These are phyloP conservation scores for Formica selysi DNA, from an alignment of 1,140 invertebrate genomes.

Conservation along the genomic window DNA sequence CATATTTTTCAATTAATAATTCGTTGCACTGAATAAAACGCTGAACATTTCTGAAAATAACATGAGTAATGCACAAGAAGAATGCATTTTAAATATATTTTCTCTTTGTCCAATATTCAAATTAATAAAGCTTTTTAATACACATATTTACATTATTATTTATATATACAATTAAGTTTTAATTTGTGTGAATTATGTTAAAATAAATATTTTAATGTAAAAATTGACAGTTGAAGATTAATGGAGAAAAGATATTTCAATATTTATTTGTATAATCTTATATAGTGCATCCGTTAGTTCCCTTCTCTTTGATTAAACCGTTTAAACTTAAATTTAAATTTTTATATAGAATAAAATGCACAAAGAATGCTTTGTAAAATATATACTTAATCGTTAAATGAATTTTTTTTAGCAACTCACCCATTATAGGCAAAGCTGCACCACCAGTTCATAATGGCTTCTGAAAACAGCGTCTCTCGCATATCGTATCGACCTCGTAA, in stretches of 20 bases:
- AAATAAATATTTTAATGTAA: no score
- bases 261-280: no score
- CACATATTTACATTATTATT: background rate
- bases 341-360: background rate
- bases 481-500: slow-evolving; percentile 91
- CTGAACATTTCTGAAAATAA: background rate
- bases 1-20: slow-evolving; percentile 31
- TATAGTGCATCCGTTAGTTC: no score
- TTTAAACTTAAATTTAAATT: background rate
- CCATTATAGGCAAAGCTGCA: slow-evolving; percentile 96
- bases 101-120: background rate
- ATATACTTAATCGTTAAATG: background rate
- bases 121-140: slow-evolving; percentile 9
- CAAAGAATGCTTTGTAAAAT: background rate
- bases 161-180: background rate
- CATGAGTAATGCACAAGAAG: background rate
- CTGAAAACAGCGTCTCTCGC: slow-evolving; percentile 92
- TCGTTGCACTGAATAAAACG: background rate
- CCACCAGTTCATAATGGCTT: slow-evolving; percentile 95
- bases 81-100: slow-evolving; percentile 20
- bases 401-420: slow-evolving; percentile 85
- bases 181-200: no score
- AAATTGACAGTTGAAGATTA: no score
- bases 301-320: no score
- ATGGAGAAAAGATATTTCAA: no score